These are phyloP conservation scores for Geotrupes spiniger DNA, from an alignment of 2,888 invertebrate genomes.

Conservation along the genomic window DNA sequence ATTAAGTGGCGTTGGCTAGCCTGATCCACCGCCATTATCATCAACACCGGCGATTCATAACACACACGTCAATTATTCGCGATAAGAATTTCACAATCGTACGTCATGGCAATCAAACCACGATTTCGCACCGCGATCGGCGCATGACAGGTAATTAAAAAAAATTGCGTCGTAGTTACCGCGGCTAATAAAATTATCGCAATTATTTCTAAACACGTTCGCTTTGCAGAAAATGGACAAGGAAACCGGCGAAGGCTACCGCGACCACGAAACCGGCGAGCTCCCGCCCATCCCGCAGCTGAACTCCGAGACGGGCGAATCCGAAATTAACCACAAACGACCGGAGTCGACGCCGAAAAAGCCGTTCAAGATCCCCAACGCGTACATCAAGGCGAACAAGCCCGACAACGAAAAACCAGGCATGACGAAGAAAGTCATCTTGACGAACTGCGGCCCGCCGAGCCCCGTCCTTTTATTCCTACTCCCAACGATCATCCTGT, in stretches of 20 bases:
- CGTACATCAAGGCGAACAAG: constrained; percentile 22
- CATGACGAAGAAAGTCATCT: constrained; percentile 1
- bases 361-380: constrained; percentile 41
- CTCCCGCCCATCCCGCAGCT: constrained; percentile 44
- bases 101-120: no score
- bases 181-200: no score
- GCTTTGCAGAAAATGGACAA: no score
- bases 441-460: constrained; percentile 20
- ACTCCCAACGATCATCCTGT: constrained; percentile 60
- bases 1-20: no score
- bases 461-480: constrained; percentile 52
- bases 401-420: constrained; percentile 9
- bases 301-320: constrained; percentile 57
- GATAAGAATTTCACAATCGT: no score
- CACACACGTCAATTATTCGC: no score
- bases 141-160: no score
- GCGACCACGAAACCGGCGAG: constrained; percentile 58
- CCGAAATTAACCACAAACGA: constrained; percentile 32
- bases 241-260: constrained; percentile 20
- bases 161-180: no score
- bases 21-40: no score
- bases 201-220: no score
- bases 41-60: no score
- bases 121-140: no score
- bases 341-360: constrained; percentile 30